Conservation (phyloP, 2,888 invertebrate species). For the Cheilosia soror region DNA sequence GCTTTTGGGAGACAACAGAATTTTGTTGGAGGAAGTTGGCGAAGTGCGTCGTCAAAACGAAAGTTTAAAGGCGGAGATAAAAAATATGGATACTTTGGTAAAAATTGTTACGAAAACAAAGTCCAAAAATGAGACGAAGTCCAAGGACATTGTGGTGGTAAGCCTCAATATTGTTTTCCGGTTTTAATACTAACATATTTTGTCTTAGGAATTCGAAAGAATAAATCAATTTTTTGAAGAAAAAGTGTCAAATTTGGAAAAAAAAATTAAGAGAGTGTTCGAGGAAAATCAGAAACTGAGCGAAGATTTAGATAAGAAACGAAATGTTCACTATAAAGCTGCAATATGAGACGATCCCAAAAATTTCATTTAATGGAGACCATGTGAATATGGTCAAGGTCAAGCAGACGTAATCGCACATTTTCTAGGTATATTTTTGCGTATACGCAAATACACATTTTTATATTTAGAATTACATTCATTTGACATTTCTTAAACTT, state of each 20-base stretch:
- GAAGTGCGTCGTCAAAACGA: slow-evolving; percentile 85
- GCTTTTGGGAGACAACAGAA: slow-evolving; percentile 91
- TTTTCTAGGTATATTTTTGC: no score
- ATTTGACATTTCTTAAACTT: no score
- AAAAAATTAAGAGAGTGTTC: background rate
- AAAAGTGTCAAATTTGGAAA: background rate
- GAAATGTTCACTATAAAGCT: background rate
- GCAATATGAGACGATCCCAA: no score
- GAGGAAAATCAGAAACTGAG: background rate
- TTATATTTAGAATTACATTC: no score
- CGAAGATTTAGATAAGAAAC: background rate
- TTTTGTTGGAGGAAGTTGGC: slow-evolving; percentile 91
- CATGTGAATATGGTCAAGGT: no score
- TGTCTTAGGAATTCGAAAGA: slow-evolving; percentile 21
- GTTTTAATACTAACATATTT: background rate
- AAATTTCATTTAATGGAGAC: no score
- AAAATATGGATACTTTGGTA: slow-evolving; percentile 35
- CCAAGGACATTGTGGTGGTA: slow-evolving; percentile 31
- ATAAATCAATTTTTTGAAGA: slow-evolving; percentile 25
- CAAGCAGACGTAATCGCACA: no score
- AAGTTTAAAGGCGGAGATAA: slow-evolving; percentile 21
- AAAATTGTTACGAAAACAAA: slow-evolving; percentile 28
- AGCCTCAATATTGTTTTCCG: background rate
- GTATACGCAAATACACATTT: no score
- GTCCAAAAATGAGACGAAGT: background rate